These are phyloP conservation scores for Cheilosia grossa DNA, from an alignment of 2,888 invertebrate genomes.

Conservation along the genomic window DNA sequence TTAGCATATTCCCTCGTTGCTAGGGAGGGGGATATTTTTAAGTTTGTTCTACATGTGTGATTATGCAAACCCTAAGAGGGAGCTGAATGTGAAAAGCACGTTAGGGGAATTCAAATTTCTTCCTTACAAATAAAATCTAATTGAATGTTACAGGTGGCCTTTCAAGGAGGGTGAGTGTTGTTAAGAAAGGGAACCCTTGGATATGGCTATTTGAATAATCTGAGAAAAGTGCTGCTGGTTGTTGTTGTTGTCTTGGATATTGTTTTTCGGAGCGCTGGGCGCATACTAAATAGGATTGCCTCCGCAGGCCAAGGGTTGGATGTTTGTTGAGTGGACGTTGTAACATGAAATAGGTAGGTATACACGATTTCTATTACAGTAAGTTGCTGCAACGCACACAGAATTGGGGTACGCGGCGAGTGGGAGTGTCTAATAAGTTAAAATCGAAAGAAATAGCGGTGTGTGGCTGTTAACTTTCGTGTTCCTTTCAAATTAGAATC, in stretches of 20 bases:
- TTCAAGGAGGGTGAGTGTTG: constrained; percentile 49
- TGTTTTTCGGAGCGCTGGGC: not conserved
- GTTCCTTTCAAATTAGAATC: too few relatives aligned
- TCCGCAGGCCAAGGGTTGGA: not conserved
- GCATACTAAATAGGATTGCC: constrained; percentile 2
- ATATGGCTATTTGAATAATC: constrained; percentile 64
- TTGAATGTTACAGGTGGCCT: constrained; percentile 73
- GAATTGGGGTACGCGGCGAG: too few relatives aligned
- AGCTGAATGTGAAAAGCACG: constrained; percentile 61
- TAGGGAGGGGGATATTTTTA: not conserved
- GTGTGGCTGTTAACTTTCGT: too few relatives aligned
- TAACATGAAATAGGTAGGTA: not conserved
- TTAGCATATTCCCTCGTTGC: not conserved
- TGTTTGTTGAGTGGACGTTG: not conserved
- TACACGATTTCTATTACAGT: not conserved
- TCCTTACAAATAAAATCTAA: constrained; percentile 63
- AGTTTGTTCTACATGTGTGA: constrained; percentile 43
- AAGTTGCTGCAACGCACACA: too few relatives aligned
- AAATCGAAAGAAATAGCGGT: too few relatives aligned
- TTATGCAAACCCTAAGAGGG: constrained; percentile 28
- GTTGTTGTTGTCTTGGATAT: constrained; percentile 52
- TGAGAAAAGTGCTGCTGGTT: constrained; percentile 37
- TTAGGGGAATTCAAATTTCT: constrained; percentile 67
- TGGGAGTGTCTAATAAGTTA: too few relatives aligned
- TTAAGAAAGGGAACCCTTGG: constrained; percentile 41